Conservation (phyloP, 1,140 invertebrate species). For the Neoseiulus cucumeris region DNA sequence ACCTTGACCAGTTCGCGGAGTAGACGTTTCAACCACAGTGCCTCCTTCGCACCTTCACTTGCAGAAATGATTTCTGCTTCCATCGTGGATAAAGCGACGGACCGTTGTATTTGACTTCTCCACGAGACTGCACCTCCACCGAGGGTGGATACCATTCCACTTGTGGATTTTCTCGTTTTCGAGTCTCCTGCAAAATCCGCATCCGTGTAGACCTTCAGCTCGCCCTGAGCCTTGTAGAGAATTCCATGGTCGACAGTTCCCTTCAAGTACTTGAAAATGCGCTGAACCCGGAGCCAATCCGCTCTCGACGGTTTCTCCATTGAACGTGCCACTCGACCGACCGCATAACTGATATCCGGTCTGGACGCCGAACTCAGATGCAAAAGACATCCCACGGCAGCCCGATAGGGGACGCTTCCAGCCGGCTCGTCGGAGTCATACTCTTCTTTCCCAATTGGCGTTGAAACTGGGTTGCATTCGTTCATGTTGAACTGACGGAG, state of each 20-base stretch:
- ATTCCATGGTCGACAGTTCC: conserved; percentile 23
- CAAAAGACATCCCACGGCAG: conserved; percentile 22
- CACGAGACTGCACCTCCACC: neutral
- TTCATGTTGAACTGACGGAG: too few relatives aligned
- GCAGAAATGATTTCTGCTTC: conserved; percentile 16
- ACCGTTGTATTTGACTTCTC: conserved; percentile 1
- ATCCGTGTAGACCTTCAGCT: conserved; percentile 22
- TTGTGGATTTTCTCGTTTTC: conserved; percentile 23
- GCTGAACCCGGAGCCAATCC: conserved; percentile 29
- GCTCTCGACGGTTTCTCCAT: conserved; percentile 22
- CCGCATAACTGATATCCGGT: conserved; percentile 30
- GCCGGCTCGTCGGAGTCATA: too few relatives aligned
- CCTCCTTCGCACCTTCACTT: conserved; percentile 11
- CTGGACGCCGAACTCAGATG: conserved; percentile 28
- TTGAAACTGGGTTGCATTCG: too few relatives aligned
- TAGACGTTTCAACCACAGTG: conserved; percentile 11
- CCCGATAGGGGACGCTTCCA: conserved; percentile 12
- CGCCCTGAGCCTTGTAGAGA: neutral
- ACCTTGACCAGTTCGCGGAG: neutral
- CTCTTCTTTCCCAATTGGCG: too few relatives aligned
- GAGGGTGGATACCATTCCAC: conserved; percentile 24
- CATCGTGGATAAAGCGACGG: conserved; percentile 14
- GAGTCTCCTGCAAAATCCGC: conserved; percentile 25
- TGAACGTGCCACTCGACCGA: conserved; percentile 29
- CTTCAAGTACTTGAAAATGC: conserved; percentile 29